Base-by-base conservation (phyloP, 2,888 invertebrate genomes). In the Sphaerophoria taeniata region DNA sequence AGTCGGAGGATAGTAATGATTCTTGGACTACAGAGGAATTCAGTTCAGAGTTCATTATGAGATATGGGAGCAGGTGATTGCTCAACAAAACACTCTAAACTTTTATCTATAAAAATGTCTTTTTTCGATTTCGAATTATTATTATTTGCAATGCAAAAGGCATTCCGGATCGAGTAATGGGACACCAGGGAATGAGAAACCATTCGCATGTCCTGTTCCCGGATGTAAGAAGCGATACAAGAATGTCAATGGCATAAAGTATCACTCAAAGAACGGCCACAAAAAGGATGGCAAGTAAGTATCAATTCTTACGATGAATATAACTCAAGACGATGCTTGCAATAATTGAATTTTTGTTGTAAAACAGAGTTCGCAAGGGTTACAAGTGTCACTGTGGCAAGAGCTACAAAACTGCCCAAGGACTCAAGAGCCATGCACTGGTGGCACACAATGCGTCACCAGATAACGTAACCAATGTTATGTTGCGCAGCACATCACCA, bases 171-270 rank as follows among this genome's bases (percentile, higher is more conserved):
- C 91, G 86, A 93, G 78, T 92, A 94, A 92, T 89, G 92, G 92
- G 83, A 91, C 90, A 88, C 90, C 93, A 70, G 93, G 92, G 85
- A 92, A 91, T 87, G 96, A 96, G 90, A 97, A 96, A 91, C 96
- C 96, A 0, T 97, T 96, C 92, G 95, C 95, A 6, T 97, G 97
- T 91, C 96, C 96, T 0, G 95, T 97, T 80, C 96, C 96, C 65
- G 97, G 97, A 60, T 97, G 97, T 92, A 96, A 96, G 92, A 97
- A 97, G 90, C 94, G 96, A 53, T 97, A 97, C 92, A 97, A 97
- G 92, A 97, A 97, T 91, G 95, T 96, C 76, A 97, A 97, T 92
- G 97, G 97, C 75, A 96, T 97, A 89, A 97, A 97, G 90, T 97
- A 97, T 92, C 97, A 97, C 92, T 96, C 96, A 55, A 96, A 96